Conservation (phyloP, 2,797 vertebrate genomes). For the Gymnopithys bicolor region DNA sequence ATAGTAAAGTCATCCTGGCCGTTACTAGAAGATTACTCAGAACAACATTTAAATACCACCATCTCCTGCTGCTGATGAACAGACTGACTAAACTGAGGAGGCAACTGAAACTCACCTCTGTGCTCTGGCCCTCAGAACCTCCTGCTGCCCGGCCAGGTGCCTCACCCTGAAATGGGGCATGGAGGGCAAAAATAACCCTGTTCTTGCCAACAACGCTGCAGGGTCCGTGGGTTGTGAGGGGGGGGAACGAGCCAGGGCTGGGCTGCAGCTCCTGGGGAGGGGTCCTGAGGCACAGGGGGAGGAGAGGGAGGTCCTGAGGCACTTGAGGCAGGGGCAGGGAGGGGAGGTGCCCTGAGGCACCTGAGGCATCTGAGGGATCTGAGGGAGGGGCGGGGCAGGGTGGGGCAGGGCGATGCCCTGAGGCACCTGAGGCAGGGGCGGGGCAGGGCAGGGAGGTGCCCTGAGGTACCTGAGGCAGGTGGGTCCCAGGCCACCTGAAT, state of each 20-base stretch:
- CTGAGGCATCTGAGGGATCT: neutral
- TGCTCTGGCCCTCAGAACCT: rapidly evolving
- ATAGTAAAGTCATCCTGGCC: slow-evolving; percentile 5
- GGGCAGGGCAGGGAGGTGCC: no score
- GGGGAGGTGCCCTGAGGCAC: no score
- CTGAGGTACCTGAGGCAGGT: neutral
- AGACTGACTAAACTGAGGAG: neutral
- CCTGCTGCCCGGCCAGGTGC: rapidly evolving
- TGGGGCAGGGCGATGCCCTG: no score
- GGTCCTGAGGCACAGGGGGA: neutral
- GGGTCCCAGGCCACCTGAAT: neutral
- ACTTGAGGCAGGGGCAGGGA: neutral
- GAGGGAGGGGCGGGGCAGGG: neutral
- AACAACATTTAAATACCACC: slow-evolving; percentile 3
- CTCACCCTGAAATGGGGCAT: rapidly evolving
- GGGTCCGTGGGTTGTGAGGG: rapidly evolving
- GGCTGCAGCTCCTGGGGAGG: neutral
- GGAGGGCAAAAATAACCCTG: rapidly evolving
- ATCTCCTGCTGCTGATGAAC: neutral
- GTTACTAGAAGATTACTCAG: slow-evolving; percentile 28
- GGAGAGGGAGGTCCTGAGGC: no score
- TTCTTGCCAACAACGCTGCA: neutral
- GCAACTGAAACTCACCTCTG: neutral
- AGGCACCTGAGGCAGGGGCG: no score
- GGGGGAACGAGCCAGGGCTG: rapidly evolving